These are phyloP conservation scores for Eutrigla gurnardus DNA, from an alignment of 2,797 vertebrate species.

Conservation along the genomic window DNA sequence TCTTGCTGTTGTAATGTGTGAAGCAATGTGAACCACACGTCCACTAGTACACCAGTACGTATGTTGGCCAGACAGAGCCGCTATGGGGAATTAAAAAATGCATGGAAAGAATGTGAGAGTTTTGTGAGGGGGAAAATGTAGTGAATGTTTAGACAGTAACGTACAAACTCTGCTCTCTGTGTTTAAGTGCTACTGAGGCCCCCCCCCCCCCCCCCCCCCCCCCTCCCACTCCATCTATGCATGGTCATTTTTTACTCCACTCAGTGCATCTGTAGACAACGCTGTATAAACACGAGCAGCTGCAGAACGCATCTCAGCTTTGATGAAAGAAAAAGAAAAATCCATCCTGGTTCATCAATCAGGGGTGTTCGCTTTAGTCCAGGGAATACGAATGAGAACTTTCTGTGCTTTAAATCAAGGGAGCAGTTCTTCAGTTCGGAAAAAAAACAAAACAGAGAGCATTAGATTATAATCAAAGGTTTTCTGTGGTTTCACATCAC, in stretches of 20 bases:
- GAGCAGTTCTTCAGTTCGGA: no score
- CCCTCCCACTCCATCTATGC: background rate
- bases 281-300: slow-evolving; percentile 12
- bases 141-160: slow-evolving; percentile 50
- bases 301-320: slow-evolving; percentile 29
- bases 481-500: background rate
- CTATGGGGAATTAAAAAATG: slow-evolving; percentile 23
- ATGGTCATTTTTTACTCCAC: slow-evolving; percentile 17
- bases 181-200: background rate
- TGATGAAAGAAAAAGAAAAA: slow-evolving; percentile 7
- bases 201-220: no score
- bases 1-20: slow-evolving; percentile 1
- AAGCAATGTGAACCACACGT: slow-evolving; percentile 11
- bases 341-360: slow-evolving; percentile 2
- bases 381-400: slow-evolving; percentile 3
- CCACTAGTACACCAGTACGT: background rate
- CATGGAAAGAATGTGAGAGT: slow-evolving; percentile 41
- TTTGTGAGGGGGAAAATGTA: slow-evolving; percentile 14
- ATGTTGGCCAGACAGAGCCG: background rate
- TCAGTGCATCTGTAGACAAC: background rate
- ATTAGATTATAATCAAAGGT: background rate
- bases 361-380: slow-evolving; percentile 5
- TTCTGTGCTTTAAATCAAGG: background rate
- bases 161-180: slow-evolving; percentile 3
- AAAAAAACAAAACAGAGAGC: slow-evolving; percentile 5